These are phyloP conservation scores for Phalacrocorax carbo DNA, from an alignment of 2,113 vertebrate species.

Conservation along the genomic window DNA sequence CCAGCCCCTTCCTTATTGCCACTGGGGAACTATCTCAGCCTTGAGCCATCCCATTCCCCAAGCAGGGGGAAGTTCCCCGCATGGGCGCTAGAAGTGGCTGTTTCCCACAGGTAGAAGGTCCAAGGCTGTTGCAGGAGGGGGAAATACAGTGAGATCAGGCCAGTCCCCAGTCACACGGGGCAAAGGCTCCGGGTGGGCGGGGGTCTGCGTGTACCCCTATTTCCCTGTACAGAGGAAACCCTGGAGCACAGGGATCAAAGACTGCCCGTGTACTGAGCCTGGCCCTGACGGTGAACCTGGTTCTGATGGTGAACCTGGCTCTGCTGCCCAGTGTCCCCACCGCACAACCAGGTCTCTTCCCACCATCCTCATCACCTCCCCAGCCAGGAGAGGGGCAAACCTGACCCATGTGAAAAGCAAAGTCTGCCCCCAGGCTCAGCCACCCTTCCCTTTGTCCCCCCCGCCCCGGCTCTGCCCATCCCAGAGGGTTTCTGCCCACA, in stretches of 20 bases:
- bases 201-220: not conserved
- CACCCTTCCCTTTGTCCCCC: not conserved
- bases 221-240: not conserved
- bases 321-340: not conserved
- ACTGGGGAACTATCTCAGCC: not conserved
- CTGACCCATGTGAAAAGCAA: not conserved
- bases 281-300: not conserved
- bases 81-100: accelerated
- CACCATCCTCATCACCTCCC: not conserved
- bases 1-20: not conserved
- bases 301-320: not conserved
- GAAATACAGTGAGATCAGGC: accelerated
- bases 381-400: not conserved
- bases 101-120: not conserved
- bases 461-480: not conserved
- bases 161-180: accelerated
- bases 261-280: accelerated
- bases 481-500: not conserved
- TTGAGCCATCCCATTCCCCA: not conserved
- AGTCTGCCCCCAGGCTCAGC: not conserved
- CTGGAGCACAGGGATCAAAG: not conserved
- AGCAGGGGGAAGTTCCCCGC: not conserved
- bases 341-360: not conserved
- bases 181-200: accelerated
- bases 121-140: not conserved